Percentiles rank a stretch among this genome's conserved stretches.
These are phyloP conservation scores for Romanogobio albipinnatus DNA, from an alignment of 2,113 vertebrate genomes.

Conservation along the genomic window DNA sequence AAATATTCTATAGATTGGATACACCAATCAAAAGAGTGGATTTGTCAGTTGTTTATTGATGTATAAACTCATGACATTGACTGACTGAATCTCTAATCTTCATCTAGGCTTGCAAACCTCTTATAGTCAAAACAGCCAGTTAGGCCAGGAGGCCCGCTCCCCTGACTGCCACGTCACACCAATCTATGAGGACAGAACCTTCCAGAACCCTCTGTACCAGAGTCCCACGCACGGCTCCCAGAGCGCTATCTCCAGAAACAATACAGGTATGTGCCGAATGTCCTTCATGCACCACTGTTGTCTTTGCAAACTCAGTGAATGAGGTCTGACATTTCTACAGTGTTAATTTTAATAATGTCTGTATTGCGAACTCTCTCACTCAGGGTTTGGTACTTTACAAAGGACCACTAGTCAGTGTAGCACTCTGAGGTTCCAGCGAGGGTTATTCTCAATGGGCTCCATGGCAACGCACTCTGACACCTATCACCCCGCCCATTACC, in stretches of 20 bases:
- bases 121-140: constrained; percentile 70
- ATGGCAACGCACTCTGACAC: constrained; percentile 86
- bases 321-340: constrained; percentile 8
- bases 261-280: constrained; percentile 77
- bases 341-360: not conserved
- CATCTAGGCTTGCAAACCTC: constrained; percentile 77
- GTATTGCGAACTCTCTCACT: not conserved
- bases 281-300: not conserved
- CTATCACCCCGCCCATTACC: constrained; percentile 81
- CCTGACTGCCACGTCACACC: constrained; percentile 93
- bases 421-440: constrained; percentile 94
- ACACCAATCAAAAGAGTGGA: not conserved
- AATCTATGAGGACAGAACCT: constrained; percentile 87
- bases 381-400: constrained; percentile 81
- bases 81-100: constrained; percentile 48
- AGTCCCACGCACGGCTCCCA: constrained; percentile 76
- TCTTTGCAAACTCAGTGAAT: constrained; percentile 11
- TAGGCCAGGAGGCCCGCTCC: constrained; percentile 86
- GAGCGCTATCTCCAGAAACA: constrained; percentile 76
- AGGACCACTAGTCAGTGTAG: constrained; percentile 90
- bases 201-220: constrained; percentile 77
- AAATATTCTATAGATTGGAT: not conserved
- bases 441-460: constrained; percentile 81
- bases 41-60: constrained; percentile 51
- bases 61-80: not conserved